These are phyloP conservation scores for Puffinus mauretanicus DNA, from an alignment of 2,113 vertebrate genomes.

Conservation along the genomic window DNA sequence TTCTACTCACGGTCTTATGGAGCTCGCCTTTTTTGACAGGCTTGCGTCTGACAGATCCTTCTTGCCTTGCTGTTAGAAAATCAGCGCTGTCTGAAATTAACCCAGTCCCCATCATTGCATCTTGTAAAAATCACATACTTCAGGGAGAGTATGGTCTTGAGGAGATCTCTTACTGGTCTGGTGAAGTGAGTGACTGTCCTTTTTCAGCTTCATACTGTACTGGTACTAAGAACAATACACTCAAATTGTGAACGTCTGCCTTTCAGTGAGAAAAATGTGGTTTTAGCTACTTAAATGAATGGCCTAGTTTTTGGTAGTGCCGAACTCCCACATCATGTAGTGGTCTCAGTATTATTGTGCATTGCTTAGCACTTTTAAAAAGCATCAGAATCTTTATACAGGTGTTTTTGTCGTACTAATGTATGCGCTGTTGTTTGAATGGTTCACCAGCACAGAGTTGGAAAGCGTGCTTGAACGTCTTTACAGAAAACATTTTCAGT, in stretches of 20 bases:
- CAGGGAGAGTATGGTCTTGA: neutral
- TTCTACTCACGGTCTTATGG: neutral
- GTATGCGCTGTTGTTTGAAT: neutral
- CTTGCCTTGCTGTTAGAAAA: neutral
- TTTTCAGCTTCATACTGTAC: neutral
- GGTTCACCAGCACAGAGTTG: neutral
- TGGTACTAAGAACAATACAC: neutral
- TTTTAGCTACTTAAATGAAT: neutral
- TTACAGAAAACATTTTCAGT: neutral
- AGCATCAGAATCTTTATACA: neutral
- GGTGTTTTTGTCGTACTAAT: neutral
- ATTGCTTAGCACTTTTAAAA: neutral
- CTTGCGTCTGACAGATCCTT: neutral
- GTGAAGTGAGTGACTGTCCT: neutral
- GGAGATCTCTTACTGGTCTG: neutral
- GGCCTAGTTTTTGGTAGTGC: neutral
- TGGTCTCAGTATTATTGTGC: neutral
- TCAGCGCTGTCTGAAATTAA: neutral
- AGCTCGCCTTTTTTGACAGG: neutral
- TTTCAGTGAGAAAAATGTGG: neutral
- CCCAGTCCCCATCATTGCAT: neutral
- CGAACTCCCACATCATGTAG: neutral
- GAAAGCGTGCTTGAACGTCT: neutral
- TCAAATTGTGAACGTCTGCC: neutral
- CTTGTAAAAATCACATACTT: neutral